These are phyloP conservation scores for Enteromius treurensis DNA, from an alignment of 2,797 vertebrate genomes.

Conservation along the genomic window DNA sequence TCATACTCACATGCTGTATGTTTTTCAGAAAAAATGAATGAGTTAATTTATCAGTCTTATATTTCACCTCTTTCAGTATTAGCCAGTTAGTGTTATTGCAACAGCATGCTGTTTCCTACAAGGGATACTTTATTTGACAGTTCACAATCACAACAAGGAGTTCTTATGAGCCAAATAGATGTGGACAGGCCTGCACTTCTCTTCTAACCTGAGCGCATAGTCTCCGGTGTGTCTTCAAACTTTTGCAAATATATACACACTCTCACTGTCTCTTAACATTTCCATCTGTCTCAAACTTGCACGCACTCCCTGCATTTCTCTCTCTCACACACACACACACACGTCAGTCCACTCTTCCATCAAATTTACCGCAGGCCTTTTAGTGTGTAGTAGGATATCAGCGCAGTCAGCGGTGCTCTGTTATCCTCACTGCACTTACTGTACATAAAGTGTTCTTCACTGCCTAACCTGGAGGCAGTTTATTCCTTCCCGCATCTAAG, in stretches of 20 bases:
- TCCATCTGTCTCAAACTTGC: slow-evolving; percentile 13
- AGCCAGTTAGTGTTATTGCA: neutral
- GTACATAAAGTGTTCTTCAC: slow-evolving; percentile 46
- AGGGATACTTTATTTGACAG: slow-evolving; percentile 5
- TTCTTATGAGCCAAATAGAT: slow-evolving; percentile 2
- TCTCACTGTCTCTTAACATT: neutral
- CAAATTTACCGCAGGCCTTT: slow-evolving; percentile 39
- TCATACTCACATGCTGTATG: neutral
- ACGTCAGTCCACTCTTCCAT: slow-evolving; percentile 37
- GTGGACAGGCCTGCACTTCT: neutral
- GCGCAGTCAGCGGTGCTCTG: slow-evolving; percentile 43
- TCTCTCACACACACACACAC: neutral
- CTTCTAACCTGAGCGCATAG: neutral
- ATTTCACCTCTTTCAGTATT: neutral
- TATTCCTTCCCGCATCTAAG: slow-evolving; percentile 28
- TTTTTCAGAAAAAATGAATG: neutral
- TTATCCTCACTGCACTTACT: slow-evolving; percentile 48
- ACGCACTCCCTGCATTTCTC: neutral
- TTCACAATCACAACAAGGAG: slow-evolving; percentile 6
- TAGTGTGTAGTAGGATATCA: slow-evolving; percentile 47
- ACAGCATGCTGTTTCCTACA: neutral
- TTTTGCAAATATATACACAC: slow-evolving; percentile 2
- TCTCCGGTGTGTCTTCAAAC: slow-evolving; percentile 11
- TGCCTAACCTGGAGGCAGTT: slow-evolving; percentile 35
- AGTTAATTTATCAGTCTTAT: neutral